phyloP scores from a whole-genome alignment of 53 echinoderm and acorn worm species.

The Henricia sp. region DNA sequence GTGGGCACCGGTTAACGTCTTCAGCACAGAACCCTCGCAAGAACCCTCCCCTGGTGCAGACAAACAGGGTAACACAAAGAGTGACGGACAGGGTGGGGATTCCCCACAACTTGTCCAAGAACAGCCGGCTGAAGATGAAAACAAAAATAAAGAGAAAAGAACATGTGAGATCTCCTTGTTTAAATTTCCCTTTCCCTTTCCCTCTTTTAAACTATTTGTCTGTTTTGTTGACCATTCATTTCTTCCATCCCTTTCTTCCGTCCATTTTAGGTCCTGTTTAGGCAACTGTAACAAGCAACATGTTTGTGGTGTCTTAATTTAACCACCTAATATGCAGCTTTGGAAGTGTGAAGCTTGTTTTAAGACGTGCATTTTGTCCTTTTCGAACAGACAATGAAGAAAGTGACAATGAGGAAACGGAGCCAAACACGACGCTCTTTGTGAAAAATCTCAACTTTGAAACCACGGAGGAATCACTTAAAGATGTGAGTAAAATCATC shows the following conservation, averaged over 20 bases:
- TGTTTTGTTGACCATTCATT: neutral
- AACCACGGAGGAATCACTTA: conserved; percentile 77
- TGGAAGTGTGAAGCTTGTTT: too few species aligned
- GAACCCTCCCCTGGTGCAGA: conserved; percentile 4
- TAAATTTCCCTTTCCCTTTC: too few species aligned
- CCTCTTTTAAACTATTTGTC: too few species aligned
- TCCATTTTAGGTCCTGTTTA: neutral
- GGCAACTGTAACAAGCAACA: neutral
- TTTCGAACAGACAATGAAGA: conserved; percentile 12
- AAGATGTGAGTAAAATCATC: conserved; percentile 58
- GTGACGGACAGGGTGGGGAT: conserved; percentile 28
- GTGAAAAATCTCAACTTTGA: conserved; percentile 95
- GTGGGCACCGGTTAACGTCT: conserved; percentile 96
- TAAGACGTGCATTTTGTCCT: neutral
- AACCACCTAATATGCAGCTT: too few species aligned
- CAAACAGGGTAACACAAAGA: conserved; percentile 13
- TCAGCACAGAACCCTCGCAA: conserved; percentile 35
- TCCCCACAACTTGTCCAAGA: neutral
- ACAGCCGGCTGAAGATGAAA: conserved; percentile 13
- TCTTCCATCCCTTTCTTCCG: neutral
- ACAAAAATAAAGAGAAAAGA: neutral
- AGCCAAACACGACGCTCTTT: conserved; percentile 81
- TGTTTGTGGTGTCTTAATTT: too few species aligned
- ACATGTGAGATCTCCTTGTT: neutral
- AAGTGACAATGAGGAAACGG: conserved; percentile 67